Evolutionary conservation across 2,888 invertebrate genomes (phyloP).

Genomic region (Mimumesa dahlbomi): DNA sequence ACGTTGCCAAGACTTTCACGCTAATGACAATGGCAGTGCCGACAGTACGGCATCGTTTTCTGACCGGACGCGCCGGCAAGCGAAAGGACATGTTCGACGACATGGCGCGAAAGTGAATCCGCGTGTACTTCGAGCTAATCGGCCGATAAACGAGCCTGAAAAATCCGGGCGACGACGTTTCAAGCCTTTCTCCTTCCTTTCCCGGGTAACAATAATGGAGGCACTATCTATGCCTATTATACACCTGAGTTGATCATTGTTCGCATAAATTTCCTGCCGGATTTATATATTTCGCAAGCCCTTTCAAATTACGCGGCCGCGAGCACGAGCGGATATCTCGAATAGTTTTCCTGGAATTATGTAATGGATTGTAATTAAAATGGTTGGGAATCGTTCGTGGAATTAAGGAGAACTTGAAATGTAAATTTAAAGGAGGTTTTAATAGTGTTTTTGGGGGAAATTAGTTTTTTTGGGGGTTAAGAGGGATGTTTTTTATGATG

Average conservation of each 20-base stretch:
- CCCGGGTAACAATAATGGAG: conserved; percentile 32
- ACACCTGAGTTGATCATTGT: background rate
- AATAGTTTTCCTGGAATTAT: no score
- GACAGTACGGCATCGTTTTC: conserved; percentile 26
- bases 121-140: conserved; percentile 57
- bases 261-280: background rate
- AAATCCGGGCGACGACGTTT: conserved; percentile 30
- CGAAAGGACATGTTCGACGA: conserved; percentile 45
- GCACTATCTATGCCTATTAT: background rate
- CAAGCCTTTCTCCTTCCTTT: conserved; percentile 27
- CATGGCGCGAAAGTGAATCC: conserved; percentile 60
- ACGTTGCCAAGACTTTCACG: conserved; percentile 42
- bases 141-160: conserved; percentile 58
- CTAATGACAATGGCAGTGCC: conserved; percentile 54
- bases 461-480: no score
- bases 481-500: no score
- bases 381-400: no score
- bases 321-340: no score
- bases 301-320: no score
- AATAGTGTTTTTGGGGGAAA: no score
- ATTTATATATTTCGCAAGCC: no score
- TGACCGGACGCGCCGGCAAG: conserved; percentile 25
- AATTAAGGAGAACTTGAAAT: no score
- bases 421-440: no score
- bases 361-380: no score